Evolutionary conservation across 2,888 invertebrate genomes (phyloP), one percentile per base, ranked within the genome.

Genomic region (Morpho achilles): DNA sequence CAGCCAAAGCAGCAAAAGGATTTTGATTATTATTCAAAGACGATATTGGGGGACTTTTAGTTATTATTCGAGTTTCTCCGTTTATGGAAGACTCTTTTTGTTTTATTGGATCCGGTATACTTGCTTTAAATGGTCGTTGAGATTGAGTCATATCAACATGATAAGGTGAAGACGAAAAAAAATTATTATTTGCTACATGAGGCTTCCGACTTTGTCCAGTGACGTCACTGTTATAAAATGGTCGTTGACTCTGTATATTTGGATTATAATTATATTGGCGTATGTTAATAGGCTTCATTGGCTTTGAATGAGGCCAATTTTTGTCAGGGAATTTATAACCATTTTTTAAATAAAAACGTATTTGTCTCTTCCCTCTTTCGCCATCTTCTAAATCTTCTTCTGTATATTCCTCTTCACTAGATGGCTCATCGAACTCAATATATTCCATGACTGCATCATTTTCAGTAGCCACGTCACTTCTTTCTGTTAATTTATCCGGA

Each of bases 41-140:
- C 39, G 92, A 92, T 59, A 91, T 86, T 44, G 91, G 92, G 50
- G 92, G 92, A 57, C 91, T 89, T 73, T 91, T 92, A 16, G 92
- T 91, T 48, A 93, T 92, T 50, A 85, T 82, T 72, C 84, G 87
- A 44, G 82, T 84, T 23, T 77, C 76, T 54, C 75, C 62, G 70
- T 82, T 83, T 44, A 77, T 66, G 42, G 79, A 77, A 44, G 69
- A 67, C 57, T 67, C 61, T 59, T 76, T 79, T 68, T 77, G 77
- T 60, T 73, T 80, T 53, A 72, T 71, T n/a, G 75, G 76, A 66
- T 86, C 87, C 23, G 80, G 80, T 64, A 79, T 72, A 70, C 85
- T 88, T 22, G 88, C 74, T 69, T 82, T 87, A 64, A 90, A 89
- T 40, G 78, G 76, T 62, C 70, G 74, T 61, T 84, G 79, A 2